Evolutionary conservation across 2,797 vertebrate species (phyloP).

Genomic region (Serranus cabrilla): DNA sequence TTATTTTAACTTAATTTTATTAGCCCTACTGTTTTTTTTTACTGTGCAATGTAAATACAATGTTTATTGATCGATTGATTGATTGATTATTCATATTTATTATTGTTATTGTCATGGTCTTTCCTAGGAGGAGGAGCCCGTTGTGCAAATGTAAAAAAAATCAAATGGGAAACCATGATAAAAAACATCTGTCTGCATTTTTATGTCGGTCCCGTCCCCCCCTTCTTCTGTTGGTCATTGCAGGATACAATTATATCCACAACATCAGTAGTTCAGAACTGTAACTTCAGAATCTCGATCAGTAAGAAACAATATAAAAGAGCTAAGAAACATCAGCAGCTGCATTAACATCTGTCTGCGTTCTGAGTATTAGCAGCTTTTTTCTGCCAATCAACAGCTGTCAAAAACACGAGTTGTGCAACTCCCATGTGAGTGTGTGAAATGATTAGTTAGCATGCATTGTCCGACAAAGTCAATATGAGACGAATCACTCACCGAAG

Average conservation of each 20-base stretch:
- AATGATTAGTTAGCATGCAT: neutral
- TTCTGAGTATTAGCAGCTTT: neutral
- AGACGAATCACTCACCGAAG: constrained; percentile 89
- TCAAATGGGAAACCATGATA: neutral
- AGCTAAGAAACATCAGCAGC: neutral
- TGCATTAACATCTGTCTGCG: neutral
- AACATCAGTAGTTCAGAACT: neutral
- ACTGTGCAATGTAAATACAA: too few relatives aligned
- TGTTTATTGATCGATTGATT: too few relatives aligned
- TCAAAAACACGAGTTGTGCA: constrained; percentile 27
- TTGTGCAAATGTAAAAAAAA: neutral
- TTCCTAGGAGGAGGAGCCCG: neutral
- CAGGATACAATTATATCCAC: neutral
- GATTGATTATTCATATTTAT: too few relatives aligned
- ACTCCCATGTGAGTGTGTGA: constrained; percentile 4
- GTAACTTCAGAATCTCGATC: too few relatives aligned
- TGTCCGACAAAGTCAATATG: neutral
- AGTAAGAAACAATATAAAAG: neutral
- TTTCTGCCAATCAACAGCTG: constrained; percentile 1
- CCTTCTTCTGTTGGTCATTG: neutral
- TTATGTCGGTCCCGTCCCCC: neutral
- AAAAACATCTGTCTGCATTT: neutral
- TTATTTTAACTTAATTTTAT: too few relatives aligned
- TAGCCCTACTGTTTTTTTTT: too few relatives aligned
- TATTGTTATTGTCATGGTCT: neutral